A percentile compares a stretch with the other conserved stretches of the same genome.
phyloP scores from a whole-genome alignment of 2,113 vertebrate species.

The Colistium nudipinnis region DNA sequence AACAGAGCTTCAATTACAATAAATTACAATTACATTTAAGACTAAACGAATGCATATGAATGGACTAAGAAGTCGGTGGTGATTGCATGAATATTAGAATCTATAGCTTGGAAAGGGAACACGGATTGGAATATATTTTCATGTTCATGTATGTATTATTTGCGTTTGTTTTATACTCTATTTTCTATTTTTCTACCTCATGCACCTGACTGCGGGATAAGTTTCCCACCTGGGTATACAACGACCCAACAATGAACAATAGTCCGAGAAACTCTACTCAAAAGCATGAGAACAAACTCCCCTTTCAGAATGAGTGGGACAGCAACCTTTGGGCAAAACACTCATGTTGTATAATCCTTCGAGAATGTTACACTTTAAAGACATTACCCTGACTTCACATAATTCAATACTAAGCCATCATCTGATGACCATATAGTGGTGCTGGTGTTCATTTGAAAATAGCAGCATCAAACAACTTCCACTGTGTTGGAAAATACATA shows the following conservation, averaged over 20 bases:
- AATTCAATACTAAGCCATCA: background rate
- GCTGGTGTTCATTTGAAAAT: background rate
- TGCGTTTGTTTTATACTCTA: too few relatives aligned
- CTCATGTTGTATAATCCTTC: background rate
- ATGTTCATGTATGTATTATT: background rate
- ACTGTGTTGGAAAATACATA: background rate
- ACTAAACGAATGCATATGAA: slow-evolving; percentile 12
- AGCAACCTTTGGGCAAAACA: background rate
- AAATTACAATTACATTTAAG: too few relatives aligned
- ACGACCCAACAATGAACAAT: background rate
- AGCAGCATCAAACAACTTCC: background rate
- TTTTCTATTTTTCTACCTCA: too few relatives aligned
- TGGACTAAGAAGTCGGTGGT: slow-evolving; percentile 2
- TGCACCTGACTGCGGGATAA: background rate
- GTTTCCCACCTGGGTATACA: background rate
- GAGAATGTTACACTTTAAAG: background rate
- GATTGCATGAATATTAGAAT: background rate
- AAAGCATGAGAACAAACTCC: background rate
- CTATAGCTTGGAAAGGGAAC: background rate
- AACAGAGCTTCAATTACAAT: too few relatives aligned
- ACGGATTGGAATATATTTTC: background rate
- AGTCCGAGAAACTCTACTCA: background rate
- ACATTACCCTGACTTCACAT: background rate
- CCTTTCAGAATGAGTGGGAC: background rate
- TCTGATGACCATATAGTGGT: background rate